Conservation (phyloP, 1,140 invertebrate species). For the Thrips palmi region DNA sequence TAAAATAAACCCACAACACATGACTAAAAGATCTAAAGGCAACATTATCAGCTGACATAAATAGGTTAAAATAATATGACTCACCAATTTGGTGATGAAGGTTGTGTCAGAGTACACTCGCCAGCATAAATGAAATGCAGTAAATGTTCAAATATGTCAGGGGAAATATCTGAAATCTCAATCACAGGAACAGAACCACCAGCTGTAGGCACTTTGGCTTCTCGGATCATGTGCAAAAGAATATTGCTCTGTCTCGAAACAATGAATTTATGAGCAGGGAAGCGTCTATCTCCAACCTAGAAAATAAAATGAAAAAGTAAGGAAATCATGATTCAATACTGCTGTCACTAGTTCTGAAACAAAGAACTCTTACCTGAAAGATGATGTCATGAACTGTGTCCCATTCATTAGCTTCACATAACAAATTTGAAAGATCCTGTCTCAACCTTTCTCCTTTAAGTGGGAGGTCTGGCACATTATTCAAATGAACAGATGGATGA, state of each 20-base stretch:
- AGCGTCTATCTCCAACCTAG: slow-evolving; percentile 29
- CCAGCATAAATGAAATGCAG: slow-evolving; percentile 46
- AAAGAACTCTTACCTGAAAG: slow-evolving; percentile 28
- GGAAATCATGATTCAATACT: background rate
- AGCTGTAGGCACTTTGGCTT: too few relatives aligned
- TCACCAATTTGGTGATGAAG: too few relatives aligned
- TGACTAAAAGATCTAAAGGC: too few relatives aligned
- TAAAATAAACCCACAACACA: too few relatives aligned
- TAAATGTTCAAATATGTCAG: slow-evolving; percentile 42
- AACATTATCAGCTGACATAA: too few relatives aligned
- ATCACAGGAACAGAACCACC: slow-evolving; percentile 16
- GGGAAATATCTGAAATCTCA: slow-evolving; percentile 29
- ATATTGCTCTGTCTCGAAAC: too few relatives aligned
- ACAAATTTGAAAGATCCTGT: slow-evolving; percentile 32
- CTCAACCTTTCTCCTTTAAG: slow-evolving; percentile 27
- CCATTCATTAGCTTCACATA: slow-evolving; percentile 32
- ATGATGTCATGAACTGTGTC: slow-evolving; percentile 49
- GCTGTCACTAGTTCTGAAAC: background rate
- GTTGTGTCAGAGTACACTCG: slow-evolving; percentile 34
- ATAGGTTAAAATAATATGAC: too few relatives aligned
- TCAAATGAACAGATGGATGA: slow-evolving; percentile 22
- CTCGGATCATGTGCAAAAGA: too few relatives aligned
- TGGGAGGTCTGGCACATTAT: slow-evolving; percentile 35
- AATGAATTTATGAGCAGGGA: slow-evolving; percentile 48
- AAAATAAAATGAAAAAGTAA: slow-evolving; percentile 7